These are phyloP conservation scores for Ephialtes manifestator DNA, from an alignment of 2,888 invertebrate genomes.

Conservation along the genomic window DNA sequence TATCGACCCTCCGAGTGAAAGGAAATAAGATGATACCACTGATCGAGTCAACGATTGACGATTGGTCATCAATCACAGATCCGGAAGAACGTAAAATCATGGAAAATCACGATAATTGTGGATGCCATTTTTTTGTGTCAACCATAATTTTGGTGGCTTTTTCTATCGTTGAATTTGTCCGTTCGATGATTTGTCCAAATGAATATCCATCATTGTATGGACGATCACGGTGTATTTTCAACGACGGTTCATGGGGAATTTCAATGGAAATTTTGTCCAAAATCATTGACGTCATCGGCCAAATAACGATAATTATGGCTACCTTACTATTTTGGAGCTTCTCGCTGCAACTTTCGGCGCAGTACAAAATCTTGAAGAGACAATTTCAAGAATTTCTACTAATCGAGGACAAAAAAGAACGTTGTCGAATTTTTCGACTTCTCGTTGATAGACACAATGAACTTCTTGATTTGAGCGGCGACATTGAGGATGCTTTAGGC, in stretches of 20 bases:
- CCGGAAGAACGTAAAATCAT: background rate
- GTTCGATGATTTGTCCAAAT: background rate
- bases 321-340: background rate
- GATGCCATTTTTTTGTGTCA: background rate
- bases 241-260: background rate
- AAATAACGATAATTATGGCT: background rate
- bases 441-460: background rate
- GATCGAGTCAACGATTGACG: constrained; percentile 2
- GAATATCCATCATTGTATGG: background rate
- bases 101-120: background rate
- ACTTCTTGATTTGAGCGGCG: background rate
- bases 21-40: background rate
- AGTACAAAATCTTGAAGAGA: background rate
- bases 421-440: background rate
- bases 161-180: background rate
- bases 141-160: background rate
- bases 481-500: too few relatives aligned
- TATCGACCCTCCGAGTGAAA: background rate
- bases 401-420: background rate
- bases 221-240: background rate
- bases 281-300: background rate
- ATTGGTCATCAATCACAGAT: constrained; percentile 3
- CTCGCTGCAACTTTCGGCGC: background rate
- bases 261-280: background rate
- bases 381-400: background rate